Evolutionary conservation across 2,888 invertebrate species (phyloP), one percentile per base, ranked within the genome.

Genomic region (Beris chalybata): DNA sequence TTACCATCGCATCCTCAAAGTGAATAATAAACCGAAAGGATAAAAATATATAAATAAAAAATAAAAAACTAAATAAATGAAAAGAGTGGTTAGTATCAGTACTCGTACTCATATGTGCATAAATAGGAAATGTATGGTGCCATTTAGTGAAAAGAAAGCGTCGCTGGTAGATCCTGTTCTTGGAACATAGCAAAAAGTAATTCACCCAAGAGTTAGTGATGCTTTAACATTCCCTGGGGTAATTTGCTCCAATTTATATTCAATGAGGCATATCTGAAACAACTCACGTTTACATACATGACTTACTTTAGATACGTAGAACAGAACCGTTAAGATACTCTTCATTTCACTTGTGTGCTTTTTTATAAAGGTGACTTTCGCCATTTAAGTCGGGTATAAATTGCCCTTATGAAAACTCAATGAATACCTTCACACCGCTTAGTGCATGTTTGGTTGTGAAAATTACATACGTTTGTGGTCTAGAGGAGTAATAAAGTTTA

Each of bases 191-290:
- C 4, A 38, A 31, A 56, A 56, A 38, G 55, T 56, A 56, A 56
- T 56, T 56, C 38, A 56, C 9, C 38, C 43, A 38, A 56, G 15
- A 56, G 55, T 30, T 54, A 12, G 54, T 54, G 32, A 54, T 31
- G 30, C 54, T 30, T 54, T 32, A 32, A 32, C 54, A 54, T 11
- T 56, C 55, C 55, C 55, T 43, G n/a, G 55, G 55, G 55, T 43
- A 56, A 56, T 56, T 56, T 56, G n/a, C 43, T n/a, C 43, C 55
- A 56, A 56, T 56, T 56, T 56, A 56, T 56, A 56, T 56, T 56
- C 55, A 56, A 56, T 56, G 55, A 56, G 38, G 55, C 55, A 56
- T 56, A 15, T 38, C 55, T 11, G 43, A 6, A 56, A 43, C 43
- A 38, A 43, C 32, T 56, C 9, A 13, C 55, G 15, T 56, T 15